Evolutionary conservation across 2,888 invertebrate species (phyloP).

Genomic region (Harpalus rubripes): DNA sequence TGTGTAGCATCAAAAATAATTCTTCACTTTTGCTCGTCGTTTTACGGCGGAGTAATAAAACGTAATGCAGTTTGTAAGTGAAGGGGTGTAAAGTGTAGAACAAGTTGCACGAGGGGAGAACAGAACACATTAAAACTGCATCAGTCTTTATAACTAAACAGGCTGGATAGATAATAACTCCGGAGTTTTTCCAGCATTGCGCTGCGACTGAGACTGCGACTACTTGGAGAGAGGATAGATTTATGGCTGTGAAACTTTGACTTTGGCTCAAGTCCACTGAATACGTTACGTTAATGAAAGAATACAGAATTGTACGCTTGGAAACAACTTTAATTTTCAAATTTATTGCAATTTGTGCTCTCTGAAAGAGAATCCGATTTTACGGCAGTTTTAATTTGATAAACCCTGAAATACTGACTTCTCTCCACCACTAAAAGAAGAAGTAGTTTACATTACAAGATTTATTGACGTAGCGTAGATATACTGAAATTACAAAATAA

Average conservation of each 20-base stretch:
- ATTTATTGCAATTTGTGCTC: slow-evolving; percentile 56
- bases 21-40: background rate
- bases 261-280: slow-evolving; percentile 57
- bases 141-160: slow-evolving; percentile 76
- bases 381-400: slow-evolving; percentile 48
- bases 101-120: slow-evolving; percentile 8
- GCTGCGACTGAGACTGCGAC: background rate
- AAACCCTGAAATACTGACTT: slow-evolving; percentile 38
- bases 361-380: slow-evolving; percentile 45
- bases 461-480: no score
- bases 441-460: slow-evolving; percentile 11
- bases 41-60: background rate
- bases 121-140: slow-evolving; percentile 75
- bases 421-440: slow-evolving; percentile 1
- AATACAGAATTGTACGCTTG: slow-evolving; percentile 43
- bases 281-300: slow-evolving; percentile 58
- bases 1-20: background rate
- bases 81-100: slow-evolving; percentile 5
- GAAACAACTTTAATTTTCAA: slow-evolving; percentile 47
- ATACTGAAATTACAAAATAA: no score
- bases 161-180: slow-evolving; percentile 74
- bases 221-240: slow-evolving; percentile 27
- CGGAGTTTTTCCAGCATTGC: slow-evolving; percentile 33
- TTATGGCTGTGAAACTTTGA: slow-evolving; percentile 46
- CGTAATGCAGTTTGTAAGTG: slow-evolving; percentile 1